phyloP scores from a whole-genome alignment of 2,797 vertebrate genomes.

The Hippoglossus hippoglossus region DNA sequence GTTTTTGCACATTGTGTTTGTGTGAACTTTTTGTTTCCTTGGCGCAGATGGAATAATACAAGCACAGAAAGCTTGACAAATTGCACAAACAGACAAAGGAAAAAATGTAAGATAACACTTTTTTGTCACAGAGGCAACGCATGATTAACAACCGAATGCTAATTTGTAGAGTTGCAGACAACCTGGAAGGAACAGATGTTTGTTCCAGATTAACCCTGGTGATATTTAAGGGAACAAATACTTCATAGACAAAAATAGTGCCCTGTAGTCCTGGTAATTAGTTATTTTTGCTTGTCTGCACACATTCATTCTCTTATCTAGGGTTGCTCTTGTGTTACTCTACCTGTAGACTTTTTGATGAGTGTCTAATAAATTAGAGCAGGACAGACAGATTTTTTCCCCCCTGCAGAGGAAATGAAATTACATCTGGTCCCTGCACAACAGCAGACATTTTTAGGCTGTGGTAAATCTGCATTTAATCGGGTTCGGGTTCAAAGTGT shows the following conservation, averaged over 20 bases:
- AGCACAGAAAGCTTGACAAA: slow-evolving; percentile 16
- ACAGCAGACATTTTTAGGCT: slow-evolving; percentile 10
- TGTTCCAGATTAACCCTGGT: slow-evolving; percentile 38
- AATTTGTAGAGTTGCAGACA: slow-evolving; percentile 30
- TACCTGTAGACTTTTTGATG: neutral
- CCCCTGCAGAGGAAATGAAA: slow-evolving; percentile 2
- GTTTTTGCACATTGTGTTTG: slow-evolving; percentile 22
- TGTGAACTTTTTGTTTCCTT: slow-evolving; percentile 32
- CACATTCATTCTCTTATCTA: slow-evolving; percentile 28
- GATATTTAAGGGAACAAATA: slow-evolving; percentile 30
- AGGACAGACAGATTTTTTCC: neutral
- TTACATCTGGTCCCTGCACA: slow-evolving; percentile 1
- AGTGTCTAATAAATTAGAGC: neutral
- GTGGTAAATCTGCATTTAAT: slow-evolving; percentile 8
- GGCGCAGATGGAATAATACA: slow-evolving; percentile 33
- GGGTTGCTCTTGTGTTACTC: slow-evolving; percentile 8
- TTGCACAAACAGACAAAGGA: slow-evolving; percentile 12
- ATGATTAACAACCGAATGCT: slow-evolving; percentile 49
- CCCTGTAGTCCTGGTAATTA: slow-evolving; percentile 23
- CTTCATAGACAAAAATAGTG: slow-evolving; percentile 27
- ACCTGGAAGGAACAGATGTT: slow-evolving; percentile 36
- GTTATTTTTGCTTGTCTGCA: slow-evolving; percentile 11
- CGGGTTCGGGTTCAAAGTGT: slow-evolving; percentile 16
- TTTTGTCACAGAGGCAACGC: slow-evolving; percentile 27
- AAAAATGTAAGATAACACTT: slow-evolving; percentile 31